Evolutionary conservation across 2,888 invertebrate genomes (phyloP).

Genomic region (Periphyllus acericola): DNA sequence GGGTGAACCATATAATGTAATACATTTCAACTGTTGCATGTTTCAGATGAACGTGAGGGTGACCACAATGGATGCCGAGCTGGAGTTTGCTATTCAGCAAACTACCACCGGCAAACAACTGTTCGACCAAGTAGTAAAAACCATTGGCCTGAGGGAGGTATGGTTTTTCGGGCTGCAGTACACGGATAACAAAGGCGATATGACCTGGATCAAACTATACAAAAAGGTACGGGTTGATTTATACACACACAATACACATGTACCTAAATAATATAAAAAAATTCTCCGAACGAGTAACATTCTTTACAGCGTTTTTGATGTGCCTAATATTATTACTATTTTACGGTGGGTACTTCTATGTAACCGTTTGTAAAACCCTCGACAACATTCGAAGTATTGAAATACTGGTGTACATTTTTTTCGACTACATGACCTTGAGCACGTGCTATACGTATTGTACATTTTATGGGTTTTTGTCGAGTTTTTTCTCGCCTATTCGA

Average conservation of each 20-base stretch:
- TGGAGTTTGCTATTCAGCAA: conserved; percentile 99
- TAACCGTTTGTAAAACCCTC: background rate
- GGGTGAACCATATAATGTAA: background rate
- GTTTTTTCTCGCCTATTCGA: conserved; percentile 63
- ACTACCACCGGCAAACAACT: conserved; percentile 99
- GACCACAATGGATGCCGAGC: conserved; percentile 99
- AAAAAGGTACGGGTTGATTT: conserved; percentile 83
- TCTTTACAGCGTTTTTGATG: background rate
- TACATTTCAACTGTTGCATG: background rate
- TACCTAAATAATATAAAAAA: background rate
- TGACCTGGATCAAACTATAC: conserved; percentile 99
- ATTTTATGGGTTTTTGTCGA: conserved; percentile 38
- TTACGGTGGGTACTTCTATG: background rate
- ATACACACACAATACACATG: background rate
- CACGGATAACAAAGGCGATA: conserved; percentile 96
- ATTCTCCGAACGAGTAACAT: background rate
- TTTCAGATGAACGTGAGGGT: conserved; percentile 98
- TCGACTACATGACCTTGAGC: conserved; percentile 22
- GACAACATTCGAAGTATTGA: background rate
- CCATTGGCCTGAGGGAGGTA: conserved; percentile 97
- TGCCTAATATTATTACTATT: background rate
- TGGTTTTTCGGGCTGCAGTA: conserved; percentile 99
- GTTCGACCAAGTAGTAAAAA: conserved; percentile 99
- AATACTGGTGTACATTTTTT: background rate
- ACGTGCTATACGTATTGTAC: background rate